A percentile compares a stretch with the other conserved stretches of the same genome.
phyloP scores from a whole-genome alignment of 2,797 vertebrate species.

The Babyrousa celebensis region DNA sequence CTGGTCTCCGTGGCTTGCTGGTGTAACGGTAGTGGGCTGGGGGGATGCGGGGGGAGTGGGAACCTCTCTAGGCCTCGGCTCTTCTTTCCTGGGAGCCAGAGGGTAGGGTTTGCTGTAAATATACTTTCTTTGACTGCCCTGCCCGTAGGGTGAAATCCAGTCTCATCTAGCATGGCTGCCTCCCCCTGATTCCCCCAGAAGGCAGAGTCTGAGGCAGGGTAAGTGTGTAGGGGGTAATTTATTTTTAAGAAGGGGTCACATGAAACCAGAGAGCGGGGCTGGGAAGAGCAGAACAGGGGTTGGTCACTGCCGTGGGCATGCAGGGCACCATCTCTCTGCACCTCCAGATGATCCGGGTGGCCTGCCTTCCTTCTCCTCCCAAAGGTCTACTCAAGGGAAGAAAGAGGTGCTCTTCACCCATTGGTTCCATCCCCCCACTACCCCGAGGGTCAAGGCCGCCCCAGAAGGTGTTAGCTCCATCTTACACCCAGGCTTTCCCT shows the following conservation, averaged over 20 bases:
- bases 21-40: neutral
- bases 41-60: neutral
- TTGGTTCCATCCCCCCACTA: neutral
- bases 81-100: neutral
- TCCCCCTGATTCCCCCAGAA: neutral
- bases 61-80: neutral
- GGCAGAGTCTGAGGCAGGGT: neutral
- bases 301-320: neutral
- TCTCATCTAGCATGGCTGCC: neutral
- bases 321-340: neutral
- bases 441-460: neutral
- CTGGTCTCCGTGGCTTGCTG: neutral
- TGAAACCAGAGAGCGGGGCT: neutral
- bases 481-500: neutral
- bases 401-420: neutral
- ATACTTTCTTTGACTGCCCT: neutral
- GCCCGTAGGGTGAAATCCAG: neutral
- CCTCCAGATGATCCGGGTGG: neutral
- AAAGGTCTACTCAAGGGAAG: neutral
- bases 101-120: constrained; percentile 31
- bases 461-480: neutral
- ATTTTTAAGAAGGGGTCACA: neutral
- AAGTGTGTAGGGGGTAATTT: neutral
- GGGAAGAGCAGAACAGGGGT: neutral
- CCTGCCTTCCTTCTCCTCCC: neutral